phyloP scores from a whole-genome alignment of 2,797 vertebrate genomes.

The Macrochelys suwanniensis region DNA sequence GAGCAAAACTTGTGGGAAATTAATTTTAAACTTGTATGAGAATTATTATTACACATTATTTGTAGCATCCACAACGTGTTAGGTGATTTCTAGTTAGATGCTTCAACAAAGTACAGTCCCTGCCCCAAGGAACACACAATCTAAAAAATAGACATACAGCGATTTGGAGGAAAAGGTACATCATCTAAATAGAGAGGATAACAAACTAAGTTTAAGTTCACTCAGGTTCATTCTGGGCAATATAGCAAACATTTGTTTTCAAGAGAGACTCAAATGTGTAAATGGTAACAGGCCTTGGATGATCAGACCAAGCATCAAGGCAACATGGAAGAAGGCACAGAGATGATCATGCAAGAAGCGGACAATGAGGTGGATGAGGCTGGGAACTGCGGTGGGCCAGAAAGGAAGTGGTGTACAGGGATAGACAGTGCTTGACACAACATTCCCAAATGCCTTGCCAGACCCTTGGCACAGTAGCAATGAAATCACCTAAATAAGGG shows the following conservation, averaged over 20 bases:
- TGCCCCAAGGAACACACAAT: no score
- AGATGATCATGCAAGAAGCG: neutral
- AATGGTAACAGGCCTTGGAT: neutral
- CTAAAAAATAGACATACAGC: no score
- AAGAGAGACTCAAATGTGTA: neutral
- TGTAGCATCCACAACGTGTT: no score
- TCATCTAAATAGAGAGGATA: neutral
- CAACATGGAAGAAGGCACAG: neutral
- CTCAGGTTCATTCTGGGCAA: neutral
- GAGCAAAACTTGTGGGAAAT: no score
- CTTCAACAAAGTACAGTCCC: no score
- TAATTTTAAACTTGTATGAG: no score
- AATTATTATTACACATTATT: no score
- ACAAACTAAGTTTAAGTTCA: neutral
- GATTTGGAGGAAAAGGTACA: no score
- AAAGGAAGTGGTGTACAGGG: neutral
- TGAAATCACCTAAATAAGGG: neutral
- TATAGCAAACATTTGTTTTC: neutral
- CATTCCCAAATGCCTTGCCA: rapidly evolving
- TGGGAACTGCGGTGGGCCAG: neutral
- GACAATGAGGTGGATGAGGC: neutral
- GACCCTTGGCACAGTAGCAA: neutral
- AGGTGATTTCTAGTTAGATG: no score
- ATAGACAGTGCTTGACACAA: neutral
- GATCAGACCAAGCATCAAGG: neutral